Conservation (phyloP, 2,797 vertebrate species). For the Pipistrellus kuhlii region DNA sequence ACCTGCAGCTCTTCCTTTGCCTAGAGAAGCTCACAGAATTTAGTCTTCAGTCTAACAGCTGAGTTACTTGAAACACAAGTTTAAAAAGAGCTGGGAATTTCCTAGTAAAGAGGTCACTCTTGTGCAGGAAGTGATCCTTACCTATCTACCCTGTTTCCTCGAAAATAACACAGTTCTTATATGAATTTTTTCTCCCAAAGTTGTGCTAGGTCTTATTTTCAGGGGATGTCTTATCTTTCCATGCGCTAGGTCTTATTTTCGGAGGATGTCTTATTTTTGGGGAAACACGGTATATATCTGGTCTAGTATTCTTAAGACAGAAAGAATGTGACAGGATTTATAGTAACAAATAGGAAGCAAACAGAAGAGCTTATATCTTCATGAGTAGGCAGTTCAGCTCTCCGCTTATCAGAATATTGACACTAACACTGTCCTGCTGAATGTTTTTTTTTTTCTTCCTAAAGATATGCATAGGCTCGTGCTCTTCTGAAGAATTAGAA, state of each 20-base stretch:
- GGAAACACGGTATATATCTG: not conserved
- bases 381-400: not conserved
- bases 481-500: conserved; percentile 44
- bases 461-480: not conserved
- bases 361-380: not conserved
- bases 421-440: not conserved
- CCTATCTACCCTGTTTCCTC: not conserved
- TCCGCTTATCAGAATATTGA: not conserved
- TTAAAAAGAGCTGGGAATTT: not conserved
- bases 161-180: too few species aligned
- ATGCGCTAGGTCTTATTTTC: too few species aligned
- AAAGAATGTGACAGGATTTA: not conserved
- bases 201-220: too few species aligned
- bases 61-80: not conserved
- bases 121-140: not conserved
- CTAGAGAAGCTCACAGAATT: not conserved
- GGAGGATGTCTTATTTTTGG: too few species aligned
- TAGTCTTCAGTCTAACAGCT: not conserved
- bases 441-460: not conserved
- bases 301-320: not conserved
- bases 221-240: too few species aligned
- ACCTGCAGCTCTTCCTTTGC: not conserved
- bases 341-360: not conserved
- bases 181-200: too few species aligned
- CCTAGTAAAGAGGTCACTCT: not conserved